phyloP scores from a whole-genome alignment of 2,113 vertebrate species.

The Brienomyrus brachyistius region DNA sequence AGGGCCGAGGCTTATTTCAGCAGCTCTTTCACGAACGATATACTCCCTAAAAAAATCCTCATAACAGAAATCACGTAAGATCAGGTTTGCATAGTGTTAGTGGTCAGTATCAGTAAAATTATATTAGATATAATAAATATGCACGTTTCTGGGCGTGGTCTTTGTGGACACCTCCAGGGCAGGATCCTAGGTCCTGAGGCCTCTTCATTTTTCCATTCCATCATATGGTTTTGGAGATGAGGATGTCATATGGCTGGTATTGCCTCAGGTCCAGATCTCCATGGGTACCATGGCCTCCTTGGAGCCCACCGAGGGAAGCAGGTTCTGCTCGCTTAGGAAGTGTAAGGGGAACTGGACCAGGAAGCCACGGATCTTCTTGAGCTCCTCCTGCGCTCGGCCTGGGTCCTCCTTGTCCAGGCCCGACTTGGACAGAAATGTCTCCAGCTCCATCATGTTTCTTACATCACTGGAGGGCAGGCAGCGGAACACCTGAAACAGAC shows the following conservation, averaged over 20 bases:
- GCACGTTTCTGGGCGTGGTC: neutral
- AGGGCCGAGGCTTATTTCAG: neutral
- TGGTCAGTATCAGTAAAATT: neutral
- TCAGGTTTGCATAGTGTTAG: slow-evolving; percentile 37
- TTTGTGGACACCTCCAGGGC: neutral
- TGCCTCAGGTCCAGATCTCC: slow-evolving; percentile 88
- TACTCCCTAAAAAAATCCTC: neutral
- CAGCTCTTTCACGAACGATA: neutral
- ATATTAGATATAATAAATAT: neutral
- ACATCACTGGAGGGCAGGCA: slow-evolving; percentile 90
- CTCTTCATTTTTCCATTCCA: neutral
- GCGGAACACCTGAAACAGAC: slow-evolving; percentile 78
- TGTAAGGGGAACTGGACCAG: slow-evolving; percentile 88
- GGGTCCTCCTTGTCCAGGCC: slow-evolving; percentile 74
- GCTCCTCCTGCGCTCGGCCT: slow-evolving; percentile 72
- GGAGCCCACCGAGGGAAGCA: slow-evolving; percentile 85
- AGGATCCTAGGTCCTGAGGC: neutral
- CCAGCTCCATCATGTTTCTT: slow-evolving; percentile 71
- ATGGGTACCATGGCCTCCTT: slow-evolving; percentile 93
- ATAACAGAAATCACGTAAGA: neutral
- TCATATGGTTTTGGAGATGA: neutral
- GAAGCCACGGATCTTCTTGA: slow-evolving; percentile 89
- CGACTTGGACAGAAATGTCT: slow-evolving; percentile 69
- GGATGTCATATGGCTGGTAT: neutral
- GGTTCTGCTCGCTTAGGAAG: slow-evolving; percentile 80